A percentile compares a stretch with the other conserved stretches of the same genome.
These are phyloP conservation scores for Poecile atricapillus DNA, from an alignment of 2,113 vertebrate genomes.

Conservation along the genomic window DNA sequence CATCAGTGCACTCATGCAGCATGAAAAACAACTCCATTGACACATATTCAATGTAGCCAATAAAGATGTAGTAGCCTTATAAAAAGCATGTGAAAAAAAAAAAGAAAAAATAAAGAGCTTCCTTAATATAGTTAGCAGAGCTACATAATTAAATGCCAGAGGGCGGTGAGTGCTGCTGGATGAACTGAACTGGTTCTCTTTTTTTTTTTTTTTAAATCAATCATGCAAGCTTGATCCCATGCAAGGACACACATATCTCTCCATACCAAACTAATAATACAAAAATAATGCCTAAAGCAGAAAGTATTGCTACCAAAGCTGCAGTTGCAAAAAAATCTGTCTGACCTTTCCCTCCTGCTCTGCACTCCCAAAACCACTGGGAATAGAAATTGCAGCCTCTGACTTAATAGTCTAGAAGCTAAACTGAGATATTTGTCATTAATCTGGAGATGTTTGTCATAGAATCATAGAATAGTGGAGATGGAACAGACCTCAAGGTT, in stretches of 20 bases:
- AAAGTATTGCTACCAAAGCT: background rate
- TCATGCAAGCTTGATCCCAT: background rate
- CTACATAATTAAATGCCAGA: conserved; percentile 77
- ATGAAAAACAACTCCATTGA: conserved; percentile 66
- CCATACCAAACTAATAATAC: background rate
- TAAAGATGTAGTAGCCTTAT: conserved; percentile 49
- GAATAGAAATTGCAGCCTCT: background rate
- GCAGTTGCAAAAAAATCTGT: background rate
- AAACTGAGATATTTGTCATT: background rate
- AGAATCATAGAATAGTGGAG: background rate
- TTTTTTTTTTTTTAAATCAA: background rate
- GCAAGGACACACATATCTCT: background rate
- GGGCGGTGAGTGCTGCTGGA: conserved; percentile 54
- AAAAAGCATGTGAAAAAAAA: background rate
- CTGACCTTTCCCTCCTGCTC: background rate
- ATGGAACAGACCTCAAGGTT: background rate
- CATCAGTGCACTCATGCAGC: background rate
- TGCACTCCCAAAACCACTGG: background rate
- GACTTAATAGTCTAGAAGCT: background rate
- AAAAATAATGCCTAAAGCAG: background rate
- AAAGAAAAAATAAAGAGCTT: conserved; percentile 49
- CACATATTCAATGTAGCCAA: conserved; percentile 75
- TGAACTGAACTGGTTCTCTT: conserved; percentile 55
- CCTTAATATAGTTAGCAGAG: conserved; percentile 66
- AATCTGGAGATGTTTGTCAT: background rate